phyloP scores from a whole-genome alignment of 2,888 invertebrate species.

The Atethmia centrago region DNA sequence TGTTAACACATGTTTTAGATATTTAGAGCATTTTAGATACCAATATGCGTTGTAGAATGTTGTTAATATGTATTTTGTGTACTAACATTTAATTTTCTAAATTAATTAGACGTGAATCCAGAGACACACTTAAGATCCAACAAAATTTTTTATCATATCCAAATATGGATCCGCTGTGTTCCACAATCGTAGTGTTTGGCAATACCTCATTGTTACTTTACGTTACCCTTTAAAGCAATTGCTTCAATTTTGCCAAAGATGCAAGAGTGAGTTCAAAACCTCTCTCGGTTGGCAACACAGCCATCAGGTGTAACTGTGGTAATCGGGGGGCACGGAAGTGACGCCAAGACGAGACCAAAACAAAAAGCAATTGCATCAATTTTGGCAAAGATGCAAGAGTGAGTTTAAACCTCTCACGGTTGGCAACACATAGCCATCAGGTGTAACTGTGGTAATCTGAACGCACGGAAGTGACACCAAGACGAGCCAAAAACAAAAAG shows the following conservation, averaged over 20 bases:
- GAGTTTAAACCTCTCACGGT: slow-evolving; percentile 3
- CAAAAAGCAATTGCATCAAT: not conserved
- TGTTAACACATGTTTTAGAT: slow-evolving; percentile 41
- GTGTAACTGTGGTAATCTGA: not conserved
- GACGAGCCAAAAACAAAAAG: too few relatives aligned
- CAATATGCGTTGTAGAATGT: not conserved
- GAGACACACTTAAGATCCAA: not conserved
- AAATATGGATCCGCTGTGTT: not conserved
- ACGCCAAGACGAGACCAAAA: too few relatives aligned
- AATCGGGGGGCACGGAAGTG: not conserved
- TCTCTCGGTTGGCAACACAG: not conserved
- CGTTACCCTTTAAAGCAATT: slow-evolving; percentile 5
- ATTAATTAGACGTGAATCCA: not conserved
- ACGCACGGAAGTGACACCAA: too few relatives aligned
- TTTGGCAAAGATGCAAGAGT: slow-evolving; percentile 16
- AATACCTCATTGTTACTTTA: not conserved
- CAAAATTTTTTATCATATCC: too few relatives aligned
- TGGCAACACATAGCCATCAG: slow-evolving; percentile 14
- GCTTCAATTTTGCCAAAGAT: slow-evolving; percentile 3
- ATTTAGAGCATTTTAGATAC: slow-evolving; percentile 8
- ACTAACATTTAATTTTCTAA: not conserved
- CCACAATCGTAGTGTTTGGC: not conserved
- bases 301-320: slow-evolving; percentile 11
- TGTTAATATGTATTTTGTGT: too few relatives aligned
- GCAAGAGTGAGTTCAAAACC: slow-evolving; percentile 15